Conservation (phyloP, 2,797 vertebrate genomes). For the Protonibea diacanthus region DNA sequence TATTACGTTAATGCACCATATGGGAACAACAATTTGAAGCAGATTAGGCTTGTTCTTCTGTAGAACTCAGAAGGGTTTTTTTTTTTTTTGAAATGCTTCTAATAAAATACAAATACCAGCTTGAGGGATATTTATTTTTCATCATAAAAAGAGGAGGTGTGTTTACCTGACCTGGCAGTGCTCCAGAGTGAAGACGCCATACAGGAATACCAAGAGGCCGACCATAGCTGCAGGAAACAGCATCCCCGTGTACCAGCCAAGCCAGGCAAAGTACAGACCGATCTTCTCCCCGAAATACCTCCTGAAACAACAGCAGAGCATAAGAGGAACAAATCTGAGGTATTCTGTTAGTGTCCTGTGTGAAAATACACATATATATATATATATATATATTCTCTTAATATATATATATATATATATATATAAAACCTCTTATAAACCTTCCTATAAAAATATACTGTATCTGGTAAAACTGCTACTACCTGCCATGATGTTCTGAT, state of each 20-base stretch:
- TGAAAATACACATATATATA: neutral
- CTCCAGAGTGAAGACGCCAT: conserved; percentile 92
- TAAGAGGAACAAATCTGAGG: neutral
- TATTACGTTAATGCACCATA: neutral
- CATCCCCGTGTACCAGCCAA: conserved; percentile 97
- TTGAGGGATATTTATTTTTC: neutral
- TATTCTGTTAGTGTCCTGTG: neutral
- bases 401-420: too few relatives aligned
- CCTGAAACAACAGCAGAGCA: conserved; percentile 71
- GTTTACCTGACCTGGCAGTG: conserved; percentile 96
- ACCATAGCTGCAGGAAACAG: conserved; percentile 94
- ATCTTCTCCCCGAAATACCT: conserved; percentile 96
- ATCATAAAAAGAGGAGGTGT: conserved; percentile 27
- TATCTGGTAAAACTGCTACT: neutral
- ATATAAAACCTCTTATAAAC: too few relatives aligned
- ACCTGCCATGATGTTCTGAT: neutral
- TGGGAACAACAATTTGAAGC: neutral
- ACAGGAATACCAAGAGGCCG: conserved; percentile 93
- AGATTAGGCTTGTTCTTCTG: neutral
- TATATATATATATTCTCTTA: too few relatives aligned
- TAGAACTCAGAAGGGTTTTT: neutral
- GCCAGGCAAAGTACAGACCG: conserved; percentile 94
- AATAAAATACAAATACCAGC: neutral
- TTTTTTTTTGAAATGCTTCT: neutral
- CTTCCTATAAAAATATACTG: neutral